A percentile compares a stretch with the other conserved stretches of the same genome.
phyloP scores from a whole-genome alignment of 2,113 vertebrate genomes.

The Morone saxatilis region DNA sequence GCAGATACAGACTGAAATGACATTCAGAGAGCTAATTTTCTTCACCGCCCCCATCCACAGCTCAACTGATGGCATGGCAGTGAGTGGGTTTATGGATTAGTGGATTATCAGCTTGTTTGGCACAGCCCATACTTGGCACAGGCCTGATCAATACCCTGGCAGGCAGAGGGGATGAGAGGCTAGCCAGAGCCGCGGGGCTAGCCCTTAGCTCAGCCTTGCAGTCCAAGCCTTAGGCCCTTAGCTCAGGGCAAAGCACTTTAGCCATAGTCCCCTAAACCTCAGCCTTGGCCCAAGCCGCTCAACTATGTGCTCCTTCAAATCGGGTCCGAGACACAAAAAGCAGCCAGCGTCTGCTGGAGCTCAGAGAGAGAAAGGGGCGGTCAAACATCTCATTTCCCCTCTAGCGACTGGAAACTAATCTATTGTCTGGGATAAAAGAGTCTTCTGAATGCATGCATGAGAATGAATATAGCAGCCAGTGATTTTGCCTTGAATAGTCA shows the following conservation, averaged over 20 bases:
- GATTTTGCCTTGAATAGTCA: constrained; percentile 69
- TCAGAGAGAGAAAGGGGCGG: constrained; percentile 57
- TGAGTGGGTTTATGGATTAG: constrained; percentile 82
- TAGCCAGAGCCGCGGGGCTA: constrained; percentile 62
- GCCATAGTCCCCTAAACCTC: constrained; percentile 61
- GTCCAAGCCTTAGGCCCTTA: constrained; percentile 41
- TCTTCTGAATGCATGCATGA: constrained; percentile 78
- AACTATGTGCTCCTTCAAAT: constrained; percentile 53
- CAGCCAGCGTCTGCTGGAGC: constrained; percentile 40
- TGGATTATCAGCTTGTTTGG: constrained; percentile 81
- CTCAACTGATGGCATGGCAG: constrained; percentile 67
- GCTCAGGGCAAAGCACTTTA: constrained; percentile 62
- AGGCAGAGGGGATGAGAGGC: constrained; percentile 56
- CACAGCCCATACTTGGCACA: constrained; percentile 66
- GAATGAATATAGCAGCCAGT: constrained; percentile 71
- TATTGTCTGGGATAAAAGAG: constrained; percentile 83
- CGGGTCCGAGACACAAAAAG: constrained; percentile 49
- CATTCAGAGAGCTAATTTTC: constrained; percentile 65
- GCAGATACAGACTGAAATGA: constrained; percentile 52
- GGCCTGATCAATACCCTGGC: constrained; percentile 73
- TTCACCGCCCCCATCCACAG: constrained; percentile 68
- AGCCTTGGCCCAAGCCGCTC: constrained; percentile 48
- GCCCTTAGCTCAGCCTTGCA: constrained; percentile 56
- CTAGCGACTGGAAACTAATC: constrained; percentile 77
- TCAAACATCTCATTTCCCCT: constrained; percentile 81